Conservation (phyloP, 2,113 vertebrate genomes). For the Clupea harengus region DNA sequence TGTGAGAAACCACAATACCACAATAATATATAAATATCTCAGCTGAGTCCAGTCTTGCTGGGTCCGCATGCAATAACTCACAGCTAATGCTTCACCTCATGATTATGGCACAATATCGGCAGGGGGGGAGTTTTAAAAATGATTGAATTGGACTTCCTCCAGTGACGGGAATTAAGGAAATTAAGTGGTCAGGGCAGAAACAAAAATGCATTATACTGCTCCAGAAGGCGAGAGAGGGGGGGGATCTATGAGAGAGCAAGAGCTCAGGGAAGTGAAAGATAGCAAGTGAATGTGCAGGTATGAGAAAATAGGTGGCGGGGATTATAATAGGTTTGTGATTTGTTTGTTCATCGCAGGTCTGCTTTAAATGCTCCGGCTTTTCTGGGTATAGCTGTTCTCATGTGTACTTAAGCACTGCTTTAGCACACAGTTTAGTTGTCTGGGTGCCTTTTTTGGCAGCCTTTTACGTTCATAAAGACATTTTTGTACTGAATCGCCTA, state of each 20-base stretch:
- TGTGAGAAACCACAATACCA: not conserved
- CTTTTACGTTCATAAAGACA: no score
- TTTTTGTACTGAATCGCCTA: no score
- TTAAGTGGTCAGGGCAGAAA: not conserved
- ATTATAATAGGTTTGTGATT: not conserved
- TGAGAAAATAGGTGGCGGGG: not conserved
- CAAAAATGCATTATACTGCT: not conserved
- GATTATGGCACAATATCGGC: not conserved
- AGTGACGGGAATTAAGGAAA: constrained; percentile 13
- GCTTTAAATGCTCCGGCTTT: not conserved
- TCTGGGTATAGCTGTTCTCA: not conserved
- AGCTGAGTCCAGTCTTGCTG: not conserved
- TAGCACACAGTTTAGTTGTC: not conserved
- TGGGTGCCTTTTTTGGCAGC: not conserved
- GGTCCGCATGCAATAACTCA: not conserved
- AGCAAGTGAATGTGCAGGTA: no score
- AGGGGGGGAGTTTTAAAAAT: not conserved
- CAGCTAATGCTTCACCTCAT: not conserved
- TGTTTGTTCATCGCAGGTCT: no score
- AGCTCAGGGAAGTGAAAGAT: not conserved
- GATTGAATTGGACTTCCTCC: constrained; percentile 8
- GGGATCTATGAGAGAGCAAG: not conserved
- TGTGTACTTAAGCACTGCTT: not conserved
- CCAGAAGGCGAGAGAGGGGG: not conserved
- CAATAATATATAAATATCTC: not conserved